These are phyloP conservation scores for Clarias laeviceps DNA, from an alignment of 2,797 vertebrate genomes.

Conservation along the genomic window DNA sequence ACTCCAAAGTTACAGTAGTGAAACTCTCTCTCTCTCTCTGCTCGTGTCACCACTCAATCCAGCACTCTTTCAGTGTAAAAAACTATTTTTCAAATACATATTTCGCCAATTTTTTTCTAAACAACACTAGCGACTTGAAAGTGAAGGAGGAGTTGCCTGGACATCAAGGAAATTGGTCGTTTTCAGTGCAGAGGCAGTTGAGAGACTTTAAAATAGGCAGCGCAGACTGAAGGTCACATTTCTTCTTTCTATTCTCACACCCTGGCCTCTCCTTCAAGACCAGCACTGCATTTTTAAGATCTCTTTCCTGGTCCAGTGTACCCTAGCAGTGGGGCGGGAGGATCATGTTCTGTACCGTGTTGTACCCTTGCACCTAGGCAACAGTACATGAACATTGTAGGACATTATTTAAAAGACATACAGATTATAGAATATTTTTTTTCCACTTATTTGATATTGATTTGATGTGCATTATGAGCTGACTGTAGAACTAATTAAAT, in stretches of 20 bases:
- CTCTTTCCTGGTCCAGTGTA: constrained; percentile 4
- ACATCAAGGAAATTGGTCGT: background rate
- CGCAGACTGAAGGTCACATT: constrained; percentile 70
- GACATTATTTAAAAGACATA: constrained; percentile 28
- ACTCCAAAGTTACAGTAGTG: constrained; percentile 43
- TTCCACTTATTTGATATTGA: background rate
- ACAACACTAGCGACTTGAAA: background rate
- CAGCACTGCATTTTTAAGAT: constrained; percentile 36
- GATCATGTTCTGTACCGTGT: constrained; percentile 50
- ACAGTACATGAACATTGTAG: constrained; percentile 29
- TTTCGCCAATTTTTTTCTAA: background rate
- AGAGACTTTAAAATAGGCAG: constrained; percentile 70
- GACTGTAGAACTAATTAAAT: background rate
- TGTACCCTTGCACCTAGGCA: constrained; percentile 18
- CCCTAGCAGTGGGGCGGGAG: constrained; percentile 43
- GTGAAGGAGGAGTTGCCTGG: background rate
- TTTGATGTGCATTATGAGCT: background rate
- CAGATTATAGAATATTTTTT: background rate
- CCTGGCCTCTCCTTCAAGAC: constrained; percentile 51
- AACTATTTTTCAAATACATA: background rate
- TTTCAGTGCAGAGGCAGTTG: constrained; percentile 50
- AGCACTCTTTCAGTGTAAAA: background rate
- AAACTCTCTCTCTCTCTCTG: constrained; percentile 21
- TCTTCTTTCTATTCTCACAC: constrained; percentile 71
- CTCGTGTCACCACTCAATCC: background rate